Percentiles rank a stretch among this genome's conserved stretches.
Evolutionary conservation across 2,113 vertebrate genomes (phyloP).

Genomic region (Puntigrus tetrazona): DNA sequence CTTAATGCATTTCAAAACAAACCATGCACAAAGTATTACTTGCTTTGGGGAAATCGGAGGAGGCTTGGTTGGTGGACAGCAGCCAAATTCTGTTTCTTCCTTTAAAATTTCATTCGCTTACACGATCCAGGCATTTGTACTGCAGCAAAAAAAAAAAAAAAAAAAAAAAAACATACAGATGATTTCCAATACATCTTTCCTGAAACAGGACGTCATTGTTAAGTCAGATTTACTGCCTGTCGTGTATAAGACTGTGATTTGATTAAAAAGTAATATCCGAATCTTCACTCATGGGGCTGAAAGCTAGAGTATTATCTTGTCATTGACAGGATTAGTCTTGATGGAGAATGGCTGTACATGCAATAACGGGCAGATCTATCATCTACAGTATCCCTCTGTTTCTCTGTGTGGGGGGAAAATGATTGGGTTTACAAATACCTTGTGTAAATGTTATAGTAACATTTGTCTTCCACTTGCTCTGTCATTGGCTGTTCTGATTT

Average conservation of each 20-base stretch:
- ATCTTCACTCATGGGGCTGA: constrained; percentile 34
- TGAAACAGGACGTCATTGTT: constrained; percentile 7
- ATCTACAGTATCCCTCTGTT: constrained; percentile 11
- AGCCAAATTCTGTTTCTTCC: neutral
- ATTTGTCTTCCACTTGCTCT: constrained; percentile 26
- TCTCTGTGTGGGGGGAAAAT: constrained; percentile 12
- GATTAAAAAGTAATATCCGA: constrained; percentile 37
- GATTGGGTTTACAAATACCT: constrained; percentile 26
- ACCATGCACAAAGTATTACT: neutral
- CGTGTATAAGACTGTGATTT: constrained; percentile 20
- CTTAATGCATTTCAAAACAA: constrained; percentile 7
- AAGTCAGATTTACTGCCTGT: constrained; percentile 35
- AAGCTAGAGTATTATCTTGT: constrained; percentile 42
- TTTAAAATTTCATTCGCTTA: neutral
- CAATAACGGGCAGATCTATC: constrained; percentile 24
- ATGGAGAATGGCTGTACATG: constrained; percentile 26
- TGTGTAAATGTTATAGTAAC: constrained; percentile 27
- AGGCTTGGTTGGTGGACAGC: constrained; percentile 20
- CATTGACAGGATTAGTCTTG: constrained; percentile 37
- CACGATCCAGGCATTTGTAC: neutral
- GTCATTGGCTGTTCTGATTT: neutral
- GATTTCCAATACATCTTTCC: neutral
- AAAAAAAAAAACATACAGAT: constrained; percentile 4
- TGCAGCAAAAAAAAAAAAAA: too few species aligned
- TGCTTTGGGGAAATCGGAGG: constrained; percentile 3